Base-by-base conservation (phyloP, 2,797 vertebrate species). In the Percopsis omiscomaycus region DNA sequence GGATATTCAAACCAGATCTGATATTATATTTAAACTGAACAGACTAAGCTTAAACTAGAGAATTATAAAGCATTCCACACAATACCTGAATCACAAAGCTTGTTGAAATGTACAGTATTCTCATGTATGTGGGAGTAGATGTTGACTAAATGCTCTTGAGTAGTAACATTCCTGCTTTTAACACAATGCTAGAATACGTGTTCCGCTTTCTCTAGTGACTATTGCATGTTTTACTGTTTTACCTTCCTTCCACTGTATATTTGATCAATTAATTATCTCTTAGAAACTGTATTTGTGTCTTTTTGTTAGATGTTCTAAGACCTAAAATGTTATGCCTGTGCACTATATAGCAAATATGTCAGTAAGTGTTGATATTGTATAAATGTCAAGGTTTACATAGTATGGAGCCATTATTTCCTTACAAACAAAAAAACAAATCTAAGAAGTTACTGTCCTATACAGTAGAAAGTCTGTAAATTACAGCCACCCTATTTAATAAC, bases 391-490 rank as follows among this genome's bases (percentile, higher is more conserved):
- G 16, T 54, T 78, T 69, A 65, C 60, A 72, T 42, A 69, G 64
- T 64, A 67, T 37, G 28, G 46, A 63, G 50, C 63, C 54, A 45
- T 65, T 27, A 16, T 50, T 8, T 68, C 6, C 60, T 59, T 69
- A 70, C 74, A 79, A 80, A 84, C 83, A 87, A 75, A 83, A 49
- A 22, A n/a, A n/a, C n/a, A 73, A 74, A 79, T 61, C 56, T 49
- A 47, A 32, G 51, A 28, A 22, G 28, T 12, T 57, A 37, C 54
- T 71, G 69, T 28, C 59, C 49, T 49, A 55, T 68, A 63, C 2
- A 49, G 66, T 48, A 51, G 14, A 51, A 51, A 3, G 12, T 75
- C 9, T 42, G 30, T 56, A n/a, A 78, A 3, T 50, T 58, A 16
- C 42, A 65, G 3, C 12, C 47, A 54, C 54, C 0, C 46, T 57